Evolutionary conservation across 2,888 invertebrate genomes (phyloP).

Genomic region (Phengaris arion): DNA sequence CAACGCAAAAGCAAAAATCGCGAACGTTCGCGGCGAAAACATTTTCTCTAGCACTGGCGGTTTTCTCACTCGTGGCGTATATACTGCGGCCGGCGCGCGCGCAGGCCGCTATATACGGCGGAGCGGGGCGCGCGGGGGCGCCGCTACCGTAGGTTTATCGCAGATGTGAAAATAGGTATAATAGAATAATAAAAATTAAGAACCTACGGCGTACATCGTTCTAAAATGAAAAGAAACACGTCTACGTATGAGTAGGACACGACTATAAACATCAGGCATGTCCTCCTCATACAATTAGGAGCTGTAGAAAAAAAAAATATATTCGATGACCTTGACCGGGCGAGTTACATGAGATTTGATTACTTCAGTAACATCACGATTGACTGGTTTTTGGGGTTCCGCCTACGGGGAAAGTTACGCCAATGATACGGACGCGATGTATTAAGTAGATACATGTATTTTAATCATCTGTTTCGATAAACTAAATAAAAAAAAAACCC

Average conservation of each 20-base stretch:
- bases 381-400: constrained; percentile 7
- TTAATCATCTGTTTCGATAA: too few relatives aligned
- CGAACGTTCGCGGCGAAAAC: constrained; percentile 62
- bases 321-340: not conserved
- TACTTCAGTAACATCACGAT: not conserved
- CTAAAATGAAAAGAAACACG: not conserved
- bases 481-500: too few relatives aligned
- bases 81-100: constrained; percentile 64
- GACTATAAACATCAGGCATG: not conserved
- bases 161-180: constrained; percentile 39
- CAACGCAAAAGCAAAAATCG: constrained; percentile 59
- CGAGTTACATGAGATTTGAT: not conserved
- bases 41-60: constrained; percentile 51
- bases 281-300: not conserved
- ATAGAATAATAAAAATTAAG: not conserved
- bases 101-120: constrained; percentile 68
- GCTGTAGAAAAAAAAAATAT: not conserved
- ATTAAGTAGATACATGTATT: too few relatives aligned
- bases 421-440: not conserved
- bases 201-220: not conserved
- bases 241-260: not conserved
- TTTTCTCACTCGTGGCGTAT: constrained; percentile 53
- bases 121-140: constrained; percentile 59
- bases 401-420: not conserved
- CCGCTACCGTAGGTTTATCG: constrained; percentile 45